Conservation (phyloP, 1,140 invertebrate species). For the Drosophila sucinea region DNA sequence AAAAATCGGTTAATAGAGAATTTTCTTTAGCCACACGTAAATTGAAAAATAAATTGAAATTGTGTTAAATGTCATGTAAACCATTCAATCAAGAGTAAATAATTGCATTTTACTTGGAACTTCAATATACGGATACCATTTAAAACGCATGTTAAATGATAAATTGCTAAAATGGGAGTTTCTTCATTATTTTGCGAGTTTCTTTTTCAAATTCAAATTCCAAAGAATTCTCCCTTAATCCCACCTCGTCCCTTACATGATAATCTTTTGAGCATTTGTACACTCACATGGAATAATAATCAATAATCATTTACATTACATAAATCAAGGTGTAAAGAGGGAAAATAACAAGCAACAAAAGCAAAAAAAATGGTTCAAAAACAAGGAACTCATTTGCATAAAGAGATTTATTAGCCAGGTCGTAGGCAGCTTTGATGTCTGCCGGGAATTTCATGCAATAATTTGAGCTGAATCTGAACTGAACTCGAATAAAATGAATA, state of each 20-base stretch:
- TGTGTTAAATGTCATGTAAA: constrained; percentile 39
- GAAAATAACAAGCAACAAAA: not conserved
- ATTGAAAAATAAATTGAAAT: constrained; percentile 48
- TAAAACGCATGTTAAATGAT: not conserved
- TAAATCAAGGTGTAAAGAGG: constrained; percentile 50
- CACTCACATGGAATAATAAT: constrained; percentile 26
- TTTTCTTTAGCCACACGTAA: constrained; percentile 37
- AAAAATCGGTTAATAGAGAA: constrained; percentile 64
- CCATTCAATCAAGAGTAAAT: not conserved
- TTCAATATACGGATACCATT: not conserved
- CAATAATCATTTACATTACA: constrained; percentile 52
- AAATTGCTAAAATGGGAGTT: too few relatives aligned
- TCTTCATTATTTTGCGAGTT: too few relatives aligned
- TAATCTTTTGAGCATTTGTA: constrained; percentile 57
- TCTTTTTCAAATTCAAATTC: not conserved
- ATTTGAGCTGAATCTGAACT: constrained; percentile 14
- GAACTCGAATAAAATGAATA: constrained; percentile 45
- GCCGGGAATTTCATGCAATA: constrained; percentile 4
- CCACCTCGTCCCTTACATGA: constrained; percentile 30
- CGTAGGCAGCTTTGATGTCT: constrained; percentile 55
- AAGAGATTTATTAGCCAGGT: constrained; percentile 63
- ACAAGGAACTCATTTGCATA: constrained; percentile 67
- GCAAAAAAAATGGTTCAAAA: constrained; percentile 37
- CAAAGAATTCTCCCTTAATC: not conserved
- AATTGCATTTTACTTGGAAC: not conserved